Evolutionary conservation across 2,888 invertebrate species (phyloP), one percentile per base, ranked within the genome.

Genomic region (Spialia ferax): DNA sequence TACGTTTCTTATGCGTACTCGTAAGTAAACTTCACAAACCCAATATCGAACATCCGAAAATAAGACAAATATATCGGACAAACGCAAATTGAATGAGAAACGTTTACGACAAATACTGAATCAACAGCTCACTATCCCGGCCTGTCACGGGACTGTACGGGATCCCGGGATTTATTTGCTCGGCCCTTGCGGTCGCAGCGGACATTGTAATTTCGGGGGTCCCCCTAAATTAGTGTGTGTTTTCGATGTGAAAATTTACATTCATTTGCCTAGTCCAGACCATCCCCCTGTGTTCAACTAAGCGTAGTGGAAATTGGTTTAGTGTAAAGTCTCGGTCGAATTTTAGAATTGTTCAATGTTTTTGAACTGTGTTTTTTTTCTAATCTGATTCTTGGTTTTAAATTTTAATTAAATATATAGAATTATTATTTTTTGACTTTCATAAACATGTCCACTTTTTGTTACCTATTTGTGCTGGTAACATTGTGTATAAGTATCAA

Each of bases 91-190:
- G 56, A 64, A 64, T 64, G 57, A 64, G 64, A 64, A 64, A 64
- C 56, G 56, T 32, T 11, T 22, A 57, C 64, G 64, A 48, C 64
- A 64, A 64, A 64, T 57, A 57, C 56, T 56, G 57, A 50, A 64
- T 64, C 64, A 64, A 64, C 64, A 64, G 57, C 57, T 64, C 64
- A 64, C 64, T 64, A 64, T 64, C 48, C 64, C 48, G 64, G 29
- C 26, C 61, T 52, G 22, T 52, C 52, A 52, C 22, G 52, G 52
- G 52, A 22, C 64, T 65, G 64, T 70, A 62, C 54, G 63, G 54
- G 61, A 62, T 62, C 35, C 54, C 62, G 42, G 70, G 68, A 68
- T 70, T 68, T 70, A 70, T 70, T 70, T 66, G 66, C 32, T 35
- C 55, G 60, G 55, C 63, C 68, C 66, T 66, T 69, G 69, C 68